Base-by-base conservation (phyloP, 2,888 invertebrate genomes). In the Geotrupes spiniger region DNA sequence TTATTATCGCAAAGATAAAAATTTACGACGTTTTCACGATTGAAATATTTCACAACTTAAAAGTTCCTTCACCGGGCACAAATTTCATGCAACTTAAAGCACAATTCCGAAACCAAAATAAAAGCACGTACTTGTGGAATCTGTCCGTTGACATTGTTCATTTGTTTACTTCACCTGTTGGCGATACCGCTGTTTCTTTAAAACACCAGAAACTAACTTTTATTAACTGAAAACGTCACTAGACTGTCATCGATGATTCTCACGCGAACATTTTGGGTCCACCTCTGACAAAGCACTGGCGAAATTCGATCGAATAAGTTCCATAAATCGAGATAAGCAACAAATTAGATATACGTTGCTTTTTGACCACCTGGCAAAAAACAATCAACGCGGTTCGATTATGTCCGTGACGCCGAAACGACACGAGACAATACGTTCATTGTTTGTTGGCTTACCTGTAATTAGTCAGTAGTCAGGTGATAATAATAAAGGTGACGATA, bases 121-220 rank as follows among this genome's bases (percentile, higher is more conserved):
- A 38, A 10, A 37, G 42, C 27, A 78, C 81, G 77, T 72, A 81
- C 81, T 81, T 81, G 69, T 81, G 81, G 69, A 79, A 81, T 69
- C 81, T 75, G 69, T 80, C 79, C 37, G 80, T 80, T 60, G 79
- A 76, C 81, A 81, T 81, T 68, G 69, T 66, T 51, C 58, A 52
- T 57, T 61, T 63, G 57, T 60, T 58, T 54, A 43, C 27, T 39
- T 15, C 33, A 33, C 33, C 14, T 33, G 33, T 33, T 15, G n/a
- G n/a, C n/a, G n/a, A n/a, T n/a, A 33, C 33, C 33, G 15, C 14
- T 33, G 8, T 14, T 9, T 8, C 8, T 33, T 33, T 14, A 4
- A 21, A 21, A 21, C 3, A 3, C 3, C 21, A 4, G 4, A 21
- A 21, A 21, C 21, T 21, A 3, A 21, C 21, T 21, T 21, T 4